These are phyloP conservation scores for Acanthoscelides obtectus DNA, from an alignment of 2,888 invertebrate genomes.

Conservation along the genomic window DNA sequence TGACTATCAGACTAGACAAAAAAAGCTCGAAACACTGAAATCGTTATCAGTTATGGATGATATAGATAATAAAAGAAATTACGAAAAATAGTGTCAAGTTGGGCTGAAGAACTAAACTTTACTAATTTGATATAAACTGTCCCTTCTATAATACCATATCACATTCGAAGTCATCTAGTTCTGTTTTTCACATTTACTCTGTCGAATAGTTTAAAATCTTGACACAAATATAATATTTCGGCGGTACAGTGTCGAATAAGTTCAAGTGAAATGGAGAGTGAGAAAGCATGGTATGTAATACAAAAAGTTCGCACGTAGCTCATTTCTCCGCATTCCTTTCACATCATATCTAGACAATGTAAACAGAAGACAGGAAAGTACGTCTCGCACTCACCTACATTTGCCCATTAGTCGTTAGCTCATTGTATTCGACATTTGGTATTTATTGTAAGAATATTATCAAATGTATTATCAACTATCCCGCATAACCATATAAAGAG, in stretches of 20 bases:
- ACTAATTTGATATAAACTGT: no score
- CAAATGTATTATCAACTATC: no score
- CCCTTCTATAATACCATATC: no score
- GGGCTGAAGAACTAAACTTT: no score
- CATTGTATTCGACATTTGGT: neutral
- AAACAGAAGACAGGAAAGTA: neutral
- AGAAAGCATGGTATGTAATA: neutral
- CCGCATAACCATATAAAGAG: no score
- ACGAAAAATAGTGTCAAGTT: no score
- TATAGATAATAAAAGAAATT: no score
- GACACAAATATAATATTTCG: neutral
- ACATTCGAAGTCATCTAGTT: no score
- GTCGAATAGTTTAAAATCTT: neutral
- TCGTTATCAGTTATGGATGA: no score
- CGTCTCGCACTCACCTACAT: neutral
- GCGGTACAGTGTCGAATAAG: neutral
- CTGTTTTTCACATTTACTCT: neutral
- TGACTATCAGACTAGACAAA: no score
- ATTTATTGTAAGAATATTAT: neutral
- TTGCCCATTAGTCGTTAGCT: neutral
- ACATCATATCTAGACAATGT: neutral
- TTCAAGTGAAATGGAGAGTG: neutral
- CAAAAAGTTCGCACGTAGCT: neutral
- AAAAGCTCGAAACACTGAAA: no score
- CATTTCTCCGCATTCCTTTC: neutral